Base-by-base conservation (phyloP, 2,888 invertebrate genomes). In the Lomographa bimaculata region DNA sequence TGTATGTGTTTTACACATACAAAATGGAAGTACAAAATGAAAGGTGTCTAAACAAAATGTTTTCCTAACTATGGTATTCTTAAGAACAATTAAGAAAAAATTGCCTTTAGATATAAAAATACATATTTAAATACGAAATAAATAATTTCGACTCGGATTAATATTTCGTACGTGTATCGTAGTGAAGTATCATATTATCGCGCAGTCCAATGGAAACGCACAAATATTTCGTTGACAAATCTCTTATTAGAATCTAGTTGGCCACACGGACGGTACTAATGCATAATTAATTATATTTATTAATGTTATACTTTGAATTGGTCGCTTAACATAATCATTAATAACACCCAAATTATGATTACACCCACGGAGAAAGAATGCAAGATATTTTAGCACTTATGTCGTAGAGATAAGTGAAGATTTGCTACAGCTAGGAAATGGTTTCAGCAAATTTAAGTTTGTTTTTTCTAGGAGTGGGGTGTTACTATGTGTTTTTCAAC, bases 241-340 rank as follows among this genome's bases (percentile, higher is more conserved):
- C 77, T 79, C 72, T 73, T 76, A 75, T 77, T 79, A 79, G 70
- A 54, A 68, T 71, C 57, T 53, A 54, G 45, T 47, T 56, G 70
- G 71, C 81, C 85, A 78, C 85, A 81, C 79, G 79, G 71, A 53
- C 62, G 32, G 71, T 44, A 49, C 70, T 78, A 71, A 81, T 76
- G 72, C 56, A 64, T 75, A 66, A 76, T 76, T 83, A 83, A 83
- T 81, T 73, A 80, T 60, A 65, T 59, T 66, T 66, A 75, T 71
- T 70, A 73, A 66, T 68, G 64, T 63, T 63, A 61, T 53, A 60
- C 73, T 74, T 58, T 62, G 65, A 73, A 76, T 76, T 70, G 73
- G 72, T 79, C 75, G 64, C 48, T 54, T 54, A 50, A 49, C 53
- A 58, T 57, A 43, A 57, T 62, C 54, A 61, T 59, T 56, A 51